Evolutionary conservation across 2,113 vertebrate genomes (phyloP).

Genomic region (Chrysochloris asiatica): DNA sequence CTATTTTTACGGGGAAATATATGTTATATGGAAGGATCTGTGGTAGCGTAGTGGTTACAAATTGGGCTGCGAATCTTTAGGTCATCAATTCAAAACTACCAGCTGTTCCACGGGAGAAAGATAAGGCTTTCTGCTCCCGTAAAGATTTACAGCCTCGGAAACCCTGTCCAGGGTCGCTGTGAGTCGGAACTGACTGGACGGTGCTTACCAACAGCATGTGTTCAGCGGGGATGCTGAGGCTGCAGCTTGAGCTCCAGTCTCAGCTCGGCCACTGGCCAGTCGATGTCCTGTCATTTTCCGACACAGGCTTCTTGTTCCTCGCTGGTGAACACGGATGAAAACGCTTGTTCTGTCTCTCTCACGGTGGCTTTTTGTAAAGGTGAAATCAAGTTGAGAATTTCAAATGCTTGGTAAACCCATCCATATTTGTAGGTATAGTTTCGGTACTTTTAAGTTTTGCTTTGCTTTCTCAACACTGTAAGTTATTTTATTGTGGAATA

Average conservation of each 20-base stretch:
- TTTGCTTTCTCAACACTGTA: constrained; percentile 2
- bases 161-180: no score
- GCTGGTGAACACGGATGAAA: background rate
- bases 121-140: no score
- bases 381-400: background rate
- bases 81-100: no score
- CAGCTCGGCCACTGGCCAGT: background rate
- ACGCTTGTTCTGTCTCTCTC: background rate
- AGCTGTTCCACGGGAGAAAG: no score
- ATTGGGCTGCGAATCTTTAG: no score
- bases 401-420: background rate
- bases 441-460: background rate
- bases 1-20: no score
- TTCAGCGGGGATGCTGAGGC: background rate
- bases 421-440: background rate
- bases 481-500: background rate
- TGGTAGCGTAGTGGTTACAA: no score
- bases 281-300: background rate
- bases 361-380: background rate
- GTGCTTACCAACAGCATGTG: no score
- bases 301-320: constrained; percentile 28
- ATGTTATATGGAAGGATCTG: no score
- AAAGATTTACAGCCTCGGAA: no score
- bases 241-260: background rate
- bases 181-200: no score